Evolutionary conservation across 2,888 invertebrate genomes (phyloP).

Genomic region (Tenthredo amoena): DNA sequence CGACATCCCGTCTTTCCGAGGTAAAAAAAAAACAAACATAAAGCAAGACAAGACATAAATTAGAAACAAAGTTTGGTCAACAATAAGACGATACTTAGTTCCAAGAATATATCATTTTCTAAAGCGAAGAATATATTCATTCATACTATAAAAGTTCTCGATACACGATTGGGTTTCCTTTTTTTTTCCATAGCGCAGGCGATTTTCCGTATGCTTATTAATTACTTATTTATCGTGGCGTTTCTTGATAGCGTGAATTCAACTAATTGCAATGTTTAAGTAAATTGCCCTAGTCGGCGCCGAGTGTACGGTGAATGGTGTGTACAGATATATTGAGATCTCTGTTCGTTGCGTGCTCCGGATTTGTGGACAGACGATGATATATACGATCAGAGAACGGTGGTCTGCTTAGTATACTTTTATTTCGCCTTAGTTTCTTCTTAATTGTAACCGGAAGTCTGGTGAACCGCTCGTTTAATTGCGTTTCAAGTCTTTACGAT

Average conservation of each 20-base stretch:
- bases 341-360: neutral
- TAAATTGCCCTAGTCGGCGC: neutral
- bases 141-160: neutral
- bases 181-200: too few species aligned
- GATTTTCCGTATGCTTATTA: too few species aligned
- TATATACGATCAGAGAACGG: slow-evolving; percentile 3
- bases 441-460: neutral
- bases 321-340: neutral
- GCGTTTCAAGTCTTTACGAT: neutral
- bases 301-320: neutral
- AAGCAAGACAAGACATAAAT: neutral
- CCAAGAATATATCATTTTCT: neutral
- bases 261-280: neutral
- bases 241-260: neutral
- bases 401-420: neutral
- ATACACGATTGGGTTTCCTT: too few species aligned
- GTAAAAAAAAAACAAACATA: neutral
- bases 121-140: neutral
- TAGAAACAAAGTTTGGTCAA: neutral
- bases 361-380: neutral
- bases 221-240: neutral
- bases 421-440: neutral
- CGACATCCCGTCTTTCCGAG: slow-evolving; percentile 57
- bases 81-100: neutral
- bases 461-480: neutral